A percentile compares a stretch with the other conserved stretches of the same genome.
Evolutionary conservation across 1,140 invertebrate species (phyloP).

Genomic region (Drosophila ogumai): DNA sequence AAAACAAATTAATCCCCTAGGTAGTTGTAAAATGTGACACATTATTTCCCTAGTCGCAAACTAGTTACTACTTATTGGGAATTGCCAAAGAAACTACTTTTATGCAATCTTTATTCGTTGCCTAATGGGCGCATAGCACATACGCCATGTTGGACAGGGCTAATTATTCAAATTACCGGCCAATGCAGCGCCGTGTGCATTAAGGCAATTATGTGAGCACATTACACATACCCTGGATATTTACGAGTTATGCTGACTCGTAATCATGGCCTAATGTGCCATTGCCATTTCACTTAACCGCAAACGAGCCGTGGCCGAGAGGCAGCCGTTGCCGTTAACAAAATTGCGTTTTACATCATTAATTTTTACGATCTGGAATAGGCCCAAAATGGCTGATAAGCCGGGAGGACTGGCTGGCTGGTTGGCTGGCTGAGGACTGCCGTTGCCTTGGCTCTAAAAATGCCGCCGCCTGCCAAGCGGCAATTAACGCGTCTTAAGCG

Average conservation of each 20-base stretch:
- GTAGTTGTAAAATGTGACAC: not conserved
- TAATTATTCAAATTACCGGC: constrained; percentile 75
- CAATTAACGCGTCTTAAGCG: constrained; percentile 74
- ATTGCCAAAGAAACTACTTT: constrained; percentile 21
- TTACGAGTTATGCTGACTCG: constrained; percentile 61
- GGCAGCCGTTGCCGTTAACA: constrained; percentile 76
- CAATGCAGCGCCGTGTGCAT: constrained; percentile 63
- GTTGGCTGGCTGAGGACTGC: constrained; percentile 8
- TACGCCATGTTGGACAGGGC: constrained; percentile 69
- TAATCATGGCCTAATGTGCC: constrained; percentile 65
- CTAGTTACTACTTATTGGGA: constrained; percentile 53
- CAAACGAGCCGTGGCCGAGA: constrained; percentile 76
- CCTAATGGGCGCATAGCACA: constrained; percentile 54
- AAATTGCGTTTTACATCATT: constrained; percentile 83
- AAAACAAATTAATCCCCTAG: not conserved
- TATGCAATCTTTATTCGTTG: constrained; percentile 47
- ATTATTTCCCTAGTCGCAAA: constrained; percentile 30
- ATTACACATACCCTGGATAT: constrained; percentile 51
- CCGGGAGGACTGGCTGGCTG: constrained; percentile 32
- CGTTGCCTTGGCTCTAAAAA: constrained; percentile 11
- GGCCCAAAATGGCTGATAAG: constrained; percentile 80
- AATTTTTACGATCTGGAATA: constrained; percentile 80
- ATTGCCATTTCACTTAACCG: constrained; percentile 82
- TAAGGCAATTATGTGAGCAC: constrained; percentile 66
- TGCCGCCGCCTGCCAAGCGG: constrained; percentile 61